These are phyloP conservation scores for Aurelia coerulea DNA, from an alignment of 30 jellyfish, hydroid and myxozoan genomes.

Conservation along the genomic window DNA sequence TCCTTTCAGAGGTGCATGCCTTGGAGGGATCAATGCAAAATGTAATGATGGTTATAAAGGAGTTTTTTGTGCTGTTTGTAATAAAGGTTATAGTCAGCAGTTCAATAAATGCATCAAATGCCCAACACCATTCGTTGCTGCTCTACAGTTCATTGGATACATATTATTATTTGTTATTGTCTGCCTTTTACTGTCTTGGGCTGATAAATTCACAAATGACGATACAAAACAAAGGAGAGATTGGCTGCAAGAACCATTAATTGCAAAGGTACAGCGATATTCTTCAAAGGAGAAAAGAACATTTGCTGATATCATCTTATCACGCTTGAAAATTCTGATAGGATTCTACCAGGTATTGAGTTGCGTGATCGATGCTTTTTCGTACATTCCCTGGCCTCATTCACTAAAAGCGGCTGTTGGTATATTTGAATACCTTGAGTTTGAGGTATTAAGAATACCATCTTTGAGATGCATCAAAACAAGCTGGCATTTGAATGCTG, in stretches of 20 bases:
- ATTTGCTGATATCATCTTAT: conserved; percentile 51
- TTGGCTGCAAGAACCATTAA: too few species aligned
- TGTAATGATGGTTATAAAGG: conserved; percentile 55
- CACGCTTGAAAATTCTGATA: conserved; percentile 49
- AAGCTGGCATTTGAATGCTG: conserved; percentile 35
- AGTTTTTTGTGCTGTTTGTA: conserved; percentile 65
- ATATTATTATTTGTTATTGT: conserved; percentile 16
- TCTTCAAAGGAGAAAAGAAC: neutral
- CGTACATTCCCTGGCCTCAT: conserved; percentile 44
- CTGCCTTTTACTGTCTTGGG: conserved; percentile 42
- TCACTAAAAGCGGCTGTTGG: neutral
- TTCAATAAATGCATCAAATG: conserved; percentile 44
- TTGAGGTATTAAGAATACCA: conserved; percentile 26
- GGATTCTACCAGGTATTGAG: conserved; percentile 58
- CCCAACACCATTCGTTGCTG: conserved; percentile 28
- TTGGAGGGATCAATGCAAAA: conserved; percentile 55
- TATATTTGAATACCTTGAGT: conserved; percentile 21
- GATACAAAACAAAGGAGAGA: neutral
- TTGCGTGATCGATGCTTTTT: neutral
- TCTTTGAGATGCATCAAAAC: conserved; percentile 57
- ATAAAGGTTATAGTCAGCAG: conserved; percentile 12
- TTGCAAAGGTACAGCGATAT: neutral
- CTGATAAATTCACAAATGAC: conserved; percentile 32
- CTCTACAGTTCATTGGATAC: conserved; percentile 29
- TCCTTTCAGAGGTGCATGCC: conserved; percentile 51